Evolutionary conservation across 2,888 invertebrate species (phyloP).

Genomic region (Plebejus argus): DNA sequence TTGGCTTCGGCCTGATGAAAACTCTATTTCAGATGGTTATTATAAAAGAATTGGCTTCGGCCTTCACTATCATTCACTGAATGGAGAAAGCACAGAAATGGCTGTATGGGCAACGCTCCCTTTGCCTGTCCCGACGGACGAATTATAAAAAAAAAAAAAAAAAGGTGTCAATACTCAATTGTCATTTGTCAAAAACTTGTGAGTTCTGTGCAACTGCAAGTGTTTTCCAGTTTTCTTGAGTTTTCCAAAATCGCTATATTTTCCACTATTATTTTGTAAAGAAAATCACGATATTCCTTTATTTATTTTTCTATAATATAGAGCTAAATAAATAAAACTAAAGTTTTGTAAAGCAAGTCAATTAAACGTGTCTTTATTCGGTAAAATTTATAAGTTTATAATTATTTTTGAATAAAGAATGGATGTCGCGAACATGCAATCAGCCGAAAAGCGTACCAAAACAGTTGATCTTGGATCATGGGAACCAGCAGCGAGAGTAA

Average conservation of each 20-base stretch:
- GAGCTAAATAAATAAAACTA: background rate
- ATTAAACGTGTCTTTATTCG: conserved; percentile 20
- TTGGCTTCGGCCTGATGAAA: too few species aligned
- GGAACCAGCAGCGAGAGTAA: conserved; percentile 85
- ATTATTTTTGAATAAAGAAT: conserved; percentile 23
- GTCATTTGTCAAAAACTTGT: background rate
- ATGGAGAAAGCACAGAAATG: too few species aligned
- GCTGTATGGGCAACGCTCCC: too few species aligned
- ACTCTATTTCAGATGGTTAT: too few species aligned
- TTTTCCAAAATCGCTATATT: background rate
- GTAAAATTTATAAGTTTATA: conserved; percentile 6
- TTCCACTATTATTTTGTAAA: background rate
- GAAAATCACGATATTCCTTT: background rate
- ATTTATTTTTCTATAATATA: background rate
- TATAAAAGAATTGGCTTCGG: too few species aligned
- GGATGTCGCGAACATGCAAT: conserved; percentile 52
- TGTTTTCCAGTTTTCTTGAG: background rate
- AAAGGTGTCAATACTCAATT: too few species aligned
- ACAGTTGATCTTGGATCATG: conserved; percentile 64
- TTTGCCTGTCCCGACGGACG: too few species aligned
- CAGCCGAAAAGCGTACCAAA: conserved; percentile 59
- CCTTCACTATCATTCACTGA: too few species aligned
- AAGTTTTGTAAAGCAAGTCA: background rate
- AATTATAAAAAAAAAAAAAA: too few species aligned
- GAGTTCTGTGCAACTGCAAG: too few species aligned